A percentile compares a stretch with the other conserved stretches of the same genome.
Evolutionary conservation across 1,140 invertebrate genomes (phyloP).

Genomic region (Drosophila kanapiae): DNA sequence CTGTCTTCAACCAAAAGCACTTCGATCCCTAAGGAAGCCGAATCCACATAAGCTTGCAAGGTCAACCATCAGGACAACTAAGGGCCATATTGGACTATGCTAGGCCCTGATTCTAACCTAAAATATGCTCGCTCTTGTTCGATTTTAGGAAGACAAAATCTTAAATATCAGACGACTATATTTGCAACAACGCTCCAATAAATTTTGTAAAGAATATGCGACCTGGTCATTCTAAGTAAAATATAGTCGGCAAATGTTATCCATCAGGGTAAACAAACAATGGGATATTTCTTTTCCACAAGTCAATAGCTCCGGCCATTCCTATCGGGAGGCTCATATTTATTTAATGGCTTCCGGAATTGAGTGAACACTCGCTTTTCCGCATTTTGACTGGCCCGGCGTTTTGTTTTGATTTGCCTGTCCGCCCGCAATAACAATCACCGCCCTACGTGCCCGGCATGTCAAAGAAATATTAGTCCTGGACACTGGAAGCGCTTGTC

Average conservation of each 20-base stretch:
- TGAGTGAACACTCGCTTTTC: slow-evolving; percentile 21
- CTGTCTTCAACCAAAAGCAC: too few species aligned
- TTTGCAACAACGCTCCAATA: background rate
- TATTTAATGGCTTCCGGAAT: slow-evolving; percentile 14
- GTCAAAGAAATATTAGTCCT: slow-evolving; percentile 50
- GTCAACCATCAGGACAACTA: too few species aligned
- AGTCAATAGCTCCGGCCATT: slow-evolving; percentile 7
- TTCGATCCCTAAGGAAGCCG: too few species aligned
- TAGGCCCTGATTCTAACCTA: too few species aligned
- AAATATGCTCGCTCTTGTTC: too few species aligned
- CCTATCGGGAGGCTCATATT: slow-evolving; percentile 8
- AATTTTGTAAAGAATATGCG: background rate
- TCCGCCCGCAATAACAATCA: slow-evolving; percentile 18
- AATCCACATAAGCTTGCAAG: too few species aligned
- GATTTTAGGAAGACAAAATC: too few species aligned
- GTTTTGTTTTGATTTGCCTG: slow-evolving; percentile 25
- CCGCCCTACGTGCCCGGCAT: slow-evolving; percentile 52
- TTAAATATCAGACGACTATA: too few species aligned
- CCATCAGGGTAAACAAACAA: slow-evolving; percentile 9
- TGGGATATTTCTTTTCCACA: slow-evolving; percentile 10
- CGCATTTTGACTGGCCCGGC: slow-evolving; percentile 1
- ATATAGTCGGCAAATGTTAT: background rate
- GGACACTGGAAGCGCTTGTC: slow-evolving; percentile 22
- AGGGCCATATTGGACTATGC: too few species aligned
- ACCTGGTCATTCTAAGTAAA: background rate